Evolutionary conservation across 2,113 vertebrate species (phyloP).

Genomic region (Grammomys dolichurus): DNA sequence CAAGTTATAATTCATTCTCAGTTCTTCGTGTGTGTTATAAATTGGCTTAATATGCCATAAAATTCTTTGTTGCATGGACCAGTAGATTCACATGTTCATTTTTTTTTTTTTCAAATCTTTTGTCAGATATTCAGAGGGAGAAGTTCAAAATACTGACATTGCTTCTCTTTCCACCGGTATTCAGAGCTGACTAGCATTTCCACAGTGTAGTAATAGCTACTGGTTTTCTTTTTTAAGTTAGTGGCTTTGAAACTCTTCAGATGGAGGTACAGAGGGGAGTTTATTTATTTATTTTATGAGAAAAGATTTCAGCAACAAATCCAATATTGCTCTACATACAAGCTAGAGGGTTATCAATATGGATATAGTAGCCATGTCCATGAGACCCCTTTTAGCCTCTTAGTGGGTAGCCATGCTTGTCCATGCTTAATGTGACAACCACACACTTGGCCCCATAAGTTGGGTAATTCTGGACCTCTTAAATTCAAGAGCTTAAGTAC

Average conservation of each 20-base stretch:
- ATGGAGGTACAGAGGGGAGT: not conserved
- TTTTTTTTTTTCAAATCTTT: not conserved
- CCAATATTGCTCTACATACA: not conserved
- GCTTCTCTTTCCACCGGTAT: not conserved
- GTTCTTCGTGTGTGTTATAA: not conserved
- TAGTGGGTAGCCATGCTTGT: not conserved
- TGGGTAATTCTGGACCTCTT: not conserved
- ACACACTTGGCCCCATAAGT: not conserved
- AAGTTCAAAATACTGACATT: not conserved
- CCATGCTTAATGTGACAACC: not conserved
- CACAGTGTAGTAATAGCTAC: not conserved
- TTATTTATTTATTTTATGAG: not conserved
- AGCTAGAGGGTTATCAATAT: not conserved
- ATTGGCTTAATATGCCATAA: not conserved
- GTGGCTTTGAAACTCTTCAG: slow-evolving; percentile 13
- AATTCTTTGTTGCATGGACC: not conserved
- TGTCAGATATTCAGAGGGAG: not conserved
- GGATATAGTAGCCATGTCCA: not conserved
- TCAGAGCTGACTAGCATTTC: not conserved
- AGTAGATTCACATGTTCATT: not conserved
- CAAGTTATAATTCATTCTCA: not conserved
- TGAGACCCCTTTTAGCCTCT: not conserved
- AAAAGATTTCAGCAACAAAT: not conserved
- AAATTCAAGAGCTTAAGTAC: not conserved
- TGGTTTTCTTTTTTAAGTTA: not conserved